Base-by-base conservation (phyloP, 2,888 invertebrate species). In the Rapana venosa region DNA sequence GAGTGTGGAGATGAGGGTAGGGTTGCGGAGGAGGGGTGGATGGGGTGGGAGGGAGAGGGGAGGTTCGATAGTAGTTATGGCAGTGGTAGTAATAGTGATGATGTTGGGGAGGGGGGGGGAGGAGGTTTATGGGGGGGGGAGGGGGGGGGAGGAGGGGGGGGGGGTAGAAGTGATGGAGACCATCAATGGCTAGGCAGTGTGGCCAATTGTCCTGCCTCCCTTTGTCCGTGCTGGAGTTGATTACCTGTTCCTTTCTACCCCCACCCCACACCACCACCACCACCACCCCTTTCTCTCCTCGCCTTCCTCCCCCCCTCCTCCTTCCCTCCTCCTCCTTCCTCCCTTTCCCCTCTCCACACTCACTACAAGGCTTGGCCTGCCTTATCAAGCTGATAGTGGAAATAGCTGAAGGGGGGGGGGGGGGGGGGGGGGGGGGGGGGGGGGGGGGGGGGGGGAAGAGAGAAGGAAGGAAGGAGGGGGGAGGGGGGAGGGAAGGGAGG, bases 151-250 rank as follows among this genome's bases (percentile, higher is more conserved):
- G 13, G 77, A 32, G 32, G 77, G 13, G 61, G 74, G 74, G 26
- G 30, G 22, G 5, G 1, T 74, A n/a, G 22, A 32, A 35, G 32
- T 17, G 77, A 79, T 30, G 32, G 17, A 11, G 77, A 17, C 77
- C 74, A 11, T n/a, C n/a, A n/a, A 74, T 2, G 13, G 17, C 8
- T 17, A 13, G 17, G 32, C 26, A 17, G 32, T 79, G 77, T 30
- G 35, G n/a, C 32, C 77, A 79, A 79, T 79, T 79, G 77, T 79
- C 32, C 74, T 20, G 77, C 35, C 13, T 26, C 15, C 32, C 35
- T 32, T 79, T 79, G 77, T 79, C 20, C 35, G 77, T 79, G 77
- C 77, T 32, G 17, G 77, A 79, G 77, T 79, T 79, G 77, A 79
- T 79, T 79, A 35, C 77, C 77, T 79, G 77, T 35, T 35, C 30